phyloP scores from a whole-genome alignment of 2,113 vertebrate genomes.

The Scytalopus superciliaris region DNA sequence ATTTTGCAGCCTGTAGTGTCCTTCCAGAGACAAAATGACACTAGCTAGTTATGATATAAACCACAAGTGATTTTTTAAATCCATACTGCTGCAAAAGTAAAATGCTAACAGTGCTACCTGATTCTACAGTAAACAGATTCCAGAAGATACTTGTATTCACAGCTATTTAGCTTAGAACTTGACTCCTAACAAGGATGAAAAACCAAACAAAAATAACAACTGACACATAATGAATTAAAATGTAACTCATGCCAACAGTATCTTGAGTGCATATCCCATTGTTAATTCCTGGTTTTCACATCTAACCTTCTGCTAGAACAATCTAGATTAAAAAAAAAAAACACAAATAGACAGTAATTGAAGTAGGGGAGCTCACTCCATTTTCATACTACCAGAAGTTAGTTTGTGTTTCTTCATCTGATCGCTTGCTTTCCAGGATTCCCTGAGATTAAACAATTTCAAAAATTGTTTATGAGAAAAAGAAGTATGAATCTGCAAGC shows the following conservation, averaged over 20 bases:
- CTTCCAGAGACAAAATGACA: background rate
- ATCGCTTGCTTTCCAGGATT: background rate
- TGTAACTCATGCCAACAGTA: background rate
- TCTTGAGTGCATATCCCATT: background rate
- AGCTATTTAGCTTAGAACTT: background rate
- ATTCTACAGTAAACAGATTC: background rate
- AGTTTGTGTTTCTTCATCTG: background rate
- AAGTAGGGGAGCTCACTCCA: background rate
- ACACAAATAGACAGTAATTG: background rate
- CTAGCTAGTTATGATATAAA: background rate
- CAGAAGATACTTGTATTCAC: background rate
- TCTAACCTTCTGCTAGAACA: background rate
- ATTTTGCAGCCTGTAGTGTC: background rate
- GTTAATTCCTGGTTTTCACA: background rate
- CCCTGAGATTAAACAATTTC: background rate
- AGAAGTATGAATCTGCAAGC: background rate
- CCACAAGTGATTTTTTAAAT: background rate
- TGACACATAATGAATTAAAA: background rate
- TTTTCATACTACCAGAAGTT: background rate
- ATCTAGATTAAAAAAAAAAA: too few species aligned
- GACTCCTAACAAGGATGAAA: background rate
- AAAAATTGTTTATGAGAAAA: background rate
- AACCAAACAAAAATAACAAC: background rate
- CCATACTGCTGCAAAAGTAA: background rate
- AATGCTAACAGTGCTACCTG: background rate